phyloP scores from a whole-genome alignment of 2,797 vertebrate genomes.

The Mustela erminea region DNA sequence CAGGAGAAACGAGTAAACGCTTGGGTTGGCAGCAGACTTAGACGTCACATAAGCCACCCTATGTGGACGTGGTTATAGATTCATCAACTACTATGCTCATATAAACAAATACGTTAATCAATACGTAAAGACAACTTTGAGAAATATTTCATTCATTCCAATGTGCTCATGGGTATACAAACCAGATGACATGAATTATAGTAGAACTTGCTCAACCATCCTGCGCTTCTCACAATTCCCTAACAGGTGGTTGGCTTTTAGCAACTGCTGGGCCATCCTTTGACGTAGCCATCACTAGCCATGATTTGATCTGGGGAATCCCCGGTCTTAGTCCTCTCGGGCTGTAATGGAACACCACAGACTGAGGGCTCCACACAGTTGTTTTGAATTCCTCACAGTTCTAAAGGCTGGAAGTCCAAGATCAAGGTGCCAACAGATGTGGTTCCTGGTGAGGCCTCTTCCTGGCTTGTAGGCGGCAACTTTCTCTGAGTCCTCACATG shows the following conservation, averaged over 20 bases:
- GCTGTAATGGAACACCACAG: not conserved
- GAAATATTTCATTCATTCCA: not conserved
- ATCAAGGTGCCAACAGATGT: not conserved
- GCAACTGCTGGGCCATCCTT: not conserved
- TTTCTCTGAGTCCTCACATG: not conserved
- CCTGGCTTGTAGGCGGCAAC: not conserved
- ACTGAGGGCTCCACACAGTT: not conserved
- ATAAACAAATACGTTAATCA: not conserved
- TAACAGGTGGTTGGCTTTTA: not conserved
- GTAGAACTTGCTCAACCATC: not conserved
- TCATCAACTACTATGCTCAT: not conserved
- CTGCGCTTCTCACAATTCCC: not conserved
- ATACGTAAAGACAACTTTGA: not conserved
- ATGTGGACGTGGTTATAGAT: accelerated
- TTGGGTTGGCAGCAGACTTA: not conserved
- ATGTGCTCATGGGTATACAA: accelerated
- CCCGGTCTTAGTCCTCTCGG: accelerated
- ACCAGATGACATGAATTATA: not conserved
- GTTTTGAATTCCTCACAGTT: not conserved
- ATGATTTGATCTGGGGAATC: not conserved
- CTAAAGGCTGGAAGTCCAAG: not conserved
- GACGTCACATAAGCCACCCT: not conserved
- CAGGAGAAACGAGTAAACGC: not conserved
- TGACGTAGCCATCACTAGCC: too few relatives aligned
- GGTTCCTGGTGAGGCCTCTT: not conserved